A percentile compares a stretch with the other conserved stretches of the same genome.
Evolutionary conservation across 2,888 invertebrate genomes (phyloP).

Genomic region (Gerosis bhagava): DNA sequence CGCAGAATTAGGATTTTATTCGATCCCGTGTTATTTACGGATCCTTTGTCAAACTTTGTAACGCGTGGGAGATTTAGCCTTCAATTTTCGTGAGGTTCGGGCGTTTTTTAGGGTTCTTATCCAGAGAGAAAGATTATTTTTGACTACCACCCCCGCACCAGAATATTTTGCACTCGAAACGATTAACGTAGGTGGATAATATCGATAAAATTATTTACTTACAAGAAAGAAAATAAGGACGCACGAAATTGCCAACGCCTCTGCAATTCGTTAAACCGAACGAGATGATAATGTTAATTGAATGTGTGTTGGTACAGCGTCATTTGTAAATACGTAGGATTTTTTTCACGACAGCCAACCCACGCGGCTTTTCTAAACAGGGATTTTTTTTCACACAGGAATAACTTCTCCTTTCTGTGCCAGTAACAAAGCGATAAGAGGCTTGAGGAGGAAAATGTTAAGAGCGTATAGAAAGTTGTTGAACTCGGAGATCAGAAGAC

Average conservation of each 20-base stretch:
- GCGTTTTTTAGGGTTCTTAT: conserved; percentile 45
- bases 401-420: not conserved
- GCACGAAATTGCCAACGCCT: conserved; percentile 47
- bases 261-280: conserved; percentile 41
- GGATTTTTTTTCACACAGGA: conserved; percentile 7
- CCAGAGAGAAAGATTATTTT: conserved; percentile 40
- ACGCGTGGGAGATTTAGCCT: conserved; percentile 29
- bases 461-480: no score
- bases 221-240: conserved; percentile 45
- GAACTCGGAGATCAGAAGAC: conserved; percentile 40
- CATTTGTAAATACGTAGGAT: conserved; percentile 13
- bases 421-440: no score
- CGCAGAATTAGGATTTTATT: not conserved
- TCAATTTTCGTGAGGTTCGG: conserved; percentile 39
- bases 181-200: conserved; percentile 49
- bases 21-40: conserved; percentile 7
- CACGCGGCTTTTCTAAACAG: conserved; percentile 15
- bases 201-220: conserved; percentile 40
- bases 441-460: no score
- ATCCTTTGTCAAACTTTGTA: conserved; percentile 7
- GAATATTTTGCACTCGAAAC: conserved; percentile 48
- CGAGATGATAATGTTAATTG: conserved; percentile 30
- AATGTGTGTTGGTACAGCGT: conserved; percentile 10
- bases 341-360: conserved; percentile 26
- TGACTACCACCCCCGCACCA: conserved; percentile 47